Evolutionary conservation across 2,888 invertebrate genomes (phyloP), one percentile per base, ranked within the genome.

Genomic region (Opisthograptis luteolata): DNA sequence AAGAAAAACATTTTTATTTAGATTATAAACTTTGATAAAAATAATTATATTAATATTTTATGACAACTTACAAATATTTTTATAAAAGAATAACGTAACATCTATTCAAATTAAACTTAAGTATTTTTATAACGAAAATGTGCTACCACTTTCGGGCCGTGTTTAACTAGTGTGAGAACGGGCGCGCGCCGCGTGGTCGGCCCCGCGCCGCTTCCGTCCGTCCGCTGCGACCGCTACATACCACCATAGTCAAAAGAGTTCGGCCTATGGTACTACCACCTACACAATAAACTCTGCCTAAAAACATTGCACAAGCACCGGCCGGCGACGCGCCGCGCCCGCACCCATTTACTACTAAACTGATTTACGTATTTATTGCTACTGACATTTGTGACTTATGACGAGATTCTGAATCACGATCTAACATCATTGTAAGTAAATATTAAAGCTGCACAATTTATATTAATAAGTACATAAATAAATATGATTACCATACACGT

Each of bases 1-100:
- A 87, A 90, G 91, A 87, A 91, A 90, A 89, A 88, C 87, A 85
- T 89, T 88, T 91, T 90, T 90, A 91, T 91, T 91, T 87, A 90
- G 91, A 90, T 91, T 91, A 91, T 91, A 91, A 91, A 91, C 91
- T 91, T 91, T 91, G 91, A 91, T 91, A 91, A 91, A 91, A 91
- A 91, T 91, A 87, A 91, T 91, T 90, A 90, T 90, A 90, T 89
- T 90, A 90, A 88, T 88, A 88, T 90, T 91, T 89, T 89, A 91
- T 90, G 90, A 88, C 88, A 87, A 89, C 89, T 89, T 91, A 91
- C 86, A 88, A 91, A 87, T 84, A 89, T 87, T 87, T 82, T 86
- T 90, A 87, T 90, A 90, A 90, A 87, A 91, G 81, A 85, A 90
- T 89, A 90, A 90, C 90, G 86, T 90, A 90, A 90, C 88, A 89